Evolutionary conservation across 2,113 vertebrate genomes (phyloP), one percentile per base, ranked within the genome.

Genomic region (Neolamprologus fasciatus): DNA sequence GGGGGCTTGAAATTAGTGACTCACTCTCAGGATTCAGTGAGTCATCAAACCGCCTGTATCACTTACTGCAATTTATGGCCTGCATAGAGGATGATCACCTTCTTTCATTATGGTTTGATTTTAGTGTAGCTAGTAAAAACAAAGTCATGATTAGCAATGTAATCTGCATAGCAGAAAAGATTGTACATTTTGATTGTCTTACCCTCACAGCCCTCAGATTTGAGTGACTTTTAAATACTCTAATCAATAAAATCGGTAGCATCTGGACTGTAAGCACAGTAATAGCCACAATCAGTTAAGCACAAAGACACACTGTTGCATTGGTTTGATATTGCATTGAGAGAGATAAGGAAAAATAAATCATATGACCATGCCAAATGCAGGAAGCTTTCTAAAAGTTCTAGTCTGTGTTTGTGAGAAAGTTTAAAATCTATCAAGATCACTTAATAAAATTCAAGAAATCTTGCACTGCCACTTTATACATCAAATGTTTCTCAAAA

Each of bases 31-130:
- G 40, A 84, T 73, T 54, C 89, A 85, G 50, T 88, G 90, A 93
- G 81, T 93, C 88, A 90, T 86, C 33, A 10, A 55, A 91, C 87
- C 37, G 53, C 57, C 16, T 86, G 66, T 82, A 86, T 87, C 83
- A 87, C 7, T 90, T 81, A 58, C 82, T 37, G 47, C 42, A 78
- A 19, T 78, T 50, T 50, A 50, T 11, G 21, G 28, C 31, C 45
- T 23, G 12, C 78, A 84, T 42, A 40, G 63, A 83, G 35, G 78
- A 87, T 40, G 71, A 89, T 47, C 58, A 37, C 13, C 58, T 6
- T 79, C 73, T 61, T 61, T 78, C 11, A 68, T 89, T 47, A 71
- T 53, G 3, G 4, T 85, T 42, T 19, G 9, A 26, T 81, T 55
- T 80, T 7, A 33, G 53, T 17, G 16, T 7, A 19, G 16, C 66